phyloP scores from a whole-genome alignment of 2,113 vertebrate genomes.

The Oreocharis arfaki region DNA sequence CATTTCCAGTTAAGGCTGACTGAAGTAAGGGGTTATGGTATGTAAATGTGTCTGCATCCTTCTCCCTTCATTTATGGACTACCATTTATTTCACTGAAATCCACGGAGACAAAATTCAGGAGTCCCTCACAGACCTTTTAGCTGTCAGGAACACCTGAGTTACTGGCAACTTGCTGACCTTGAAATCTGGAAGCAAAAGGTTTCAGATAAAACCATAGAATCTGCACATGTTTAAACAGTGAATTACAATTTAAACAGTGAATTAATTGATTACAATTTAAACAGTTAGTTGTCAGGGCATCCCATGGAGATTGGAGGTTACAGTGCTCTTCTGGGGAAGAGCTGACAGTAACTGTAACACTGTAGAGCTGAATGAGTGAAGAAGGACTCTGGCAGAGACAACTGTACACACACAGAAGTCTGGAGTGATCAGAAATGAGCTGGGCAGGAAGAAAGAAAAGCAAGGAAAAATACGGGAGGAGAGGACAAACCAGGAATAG shows the following conservation, averaged over 20 bases:
- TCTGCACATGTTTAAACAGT: not conserved
- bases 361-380: not conserved
- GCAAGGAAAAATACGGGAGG: not conserved
- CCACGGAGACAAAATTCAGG: not conserved
- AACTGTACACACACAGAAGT: accelerated
- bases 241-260: not conserved
- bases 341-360: not conserved
- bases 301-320: not conserved
- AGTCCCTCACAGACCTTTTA: not conserved
- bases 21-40: not conserved
- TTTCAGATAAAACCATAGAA: not conserved
- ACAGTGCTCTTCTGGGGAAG: not conserved
- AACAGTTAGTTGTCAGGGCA: not conserved
- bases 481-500: not conserved
- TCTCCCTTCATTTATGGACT: not conserved
- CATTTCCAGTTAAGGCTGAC: not conserved
- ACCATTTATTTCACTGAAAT: not conserved
- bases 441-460: not conserved
- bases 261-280: not conserved
- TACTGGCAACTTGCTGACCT: not conserved
- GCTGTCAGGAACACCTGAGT: not conserved
- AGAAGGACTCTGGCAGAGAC: not conserved
- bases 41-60: not conserved
- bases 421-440: not conserved
- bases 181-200: not conserved